Evolutionary conservation across 1,140 invertebrate genomes (phyloP).

Genomic region (Drosophila bocqueti): DNA sequence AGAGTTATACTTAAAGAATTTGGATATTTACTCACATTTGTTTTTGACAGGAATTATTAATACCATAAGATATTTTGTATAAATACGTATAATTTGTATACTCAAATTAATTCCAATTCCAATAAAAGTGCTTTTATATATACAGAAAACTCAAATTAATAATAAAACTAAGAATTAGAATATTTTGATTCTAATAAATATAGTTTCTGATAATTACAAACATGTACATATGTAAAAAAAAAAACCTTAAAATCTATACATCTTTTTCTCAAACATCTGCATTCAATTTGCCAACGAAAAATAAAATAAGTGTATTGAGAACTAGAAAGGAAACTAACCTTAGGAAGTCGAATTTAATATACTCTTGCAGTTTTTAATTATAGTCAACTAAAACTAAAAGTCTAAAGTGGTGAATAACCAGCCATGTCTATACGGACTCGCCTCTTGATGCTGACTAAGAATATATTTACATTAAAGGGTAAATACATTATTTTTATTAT

Average conservation of each 20-base stretch:
- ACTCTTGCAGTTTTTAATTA: neutral
- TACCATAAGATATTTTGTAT: too few species aligned
- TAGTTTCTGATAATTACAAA: too few species aligned
- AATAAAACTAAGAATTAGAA: too few species aligned
- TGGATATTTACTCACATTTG: neutral
- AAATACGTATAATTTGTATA: too few species aligned
- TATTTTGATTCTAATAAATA: neutral
- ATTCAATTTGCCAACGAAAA: neutral
- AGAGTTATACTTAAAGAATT: too few species aligned
- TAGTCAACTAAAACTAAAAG: neutral
- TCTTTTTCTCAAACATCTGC: neutral
- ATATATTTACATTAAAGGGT: neutral
- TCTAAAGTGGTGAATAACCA: neutral
- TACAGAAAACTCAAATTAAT: too few species aligned
- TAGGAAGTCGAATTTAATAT: neutral
- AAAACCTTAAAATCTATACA: neutral
- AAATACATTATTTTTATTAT: too few species aligned
- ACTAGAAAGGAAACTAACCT: neutral
- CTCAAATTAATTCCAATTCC: too few species aligned
- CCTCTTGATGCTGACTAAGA: neutral
- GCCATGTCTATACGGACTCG: neutral
- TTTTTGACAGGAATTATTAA: too few species aligned
- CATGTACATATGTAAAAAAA: too few species aligned
- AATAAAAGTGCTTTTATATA: too few species aligned
- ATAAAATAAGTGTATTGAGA: neutral